A percentile compares a stretch with the other conserved stretches of the same genome.
phyloP scores from a whole-genome alignment of 1,140 invertebrate genomes.

The Bombus breviceps region DNA sequence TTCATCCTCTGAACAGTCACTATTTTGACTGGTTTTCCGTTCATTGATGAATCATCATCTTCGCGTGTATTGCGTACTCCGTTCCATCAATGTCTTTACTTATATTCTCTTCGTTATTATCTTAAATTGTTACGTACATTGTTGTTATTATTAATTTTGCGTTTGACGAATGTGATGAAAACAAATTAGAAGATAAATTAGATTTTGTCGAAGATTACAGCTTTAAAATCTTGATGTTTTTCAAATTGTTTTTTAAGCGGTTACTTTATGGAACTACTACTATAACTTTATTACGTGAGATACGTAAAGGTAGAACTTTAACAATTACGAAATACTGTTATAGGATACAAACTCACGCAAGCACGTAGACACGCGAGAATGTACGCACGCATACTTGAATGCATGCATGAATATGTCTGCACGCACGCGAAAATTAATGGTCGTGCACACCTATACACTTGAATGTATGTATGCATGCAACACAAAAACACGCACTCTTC shows the following conservation, averaged over 20 bases:
- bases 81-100: no score
- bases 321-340: conserved; percentile 63
- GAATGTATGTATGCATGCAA: conserved; percentile 26
- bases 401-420: background rate
- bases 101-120: no score
- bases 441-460: background rate
- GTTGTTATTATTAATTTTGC: no score
- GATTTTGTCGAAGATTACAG: background rate
- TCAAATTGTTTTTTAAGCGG: background rate
- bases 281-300: conserved; percentile 8
- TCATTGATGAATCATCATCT: no score
- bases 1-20: no score
- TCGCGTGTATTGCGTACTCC: no score
- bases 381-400: conserved; percentile 25
- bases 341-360: conserved; percentile 60
- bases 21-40: no score
- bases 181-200: background rate
- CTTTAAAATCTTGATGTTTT: background rate
- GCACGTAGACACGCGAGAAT: conserved; percentile 58
- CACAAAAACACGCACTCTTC: background rate
- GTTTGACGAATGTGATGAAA: background rate
- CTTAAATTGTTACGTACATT: no score
- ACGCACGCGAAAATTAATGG: conserved; percentile 34
- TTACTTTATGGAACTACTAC: background rate
- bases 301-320: conserved; percentile 53